Evolutionary conservation across 2,113 vertebrate genomes (phyloP), one percentile per base, ranked within the genome.

Genomic region (Terrapene triunguis): DNA sequence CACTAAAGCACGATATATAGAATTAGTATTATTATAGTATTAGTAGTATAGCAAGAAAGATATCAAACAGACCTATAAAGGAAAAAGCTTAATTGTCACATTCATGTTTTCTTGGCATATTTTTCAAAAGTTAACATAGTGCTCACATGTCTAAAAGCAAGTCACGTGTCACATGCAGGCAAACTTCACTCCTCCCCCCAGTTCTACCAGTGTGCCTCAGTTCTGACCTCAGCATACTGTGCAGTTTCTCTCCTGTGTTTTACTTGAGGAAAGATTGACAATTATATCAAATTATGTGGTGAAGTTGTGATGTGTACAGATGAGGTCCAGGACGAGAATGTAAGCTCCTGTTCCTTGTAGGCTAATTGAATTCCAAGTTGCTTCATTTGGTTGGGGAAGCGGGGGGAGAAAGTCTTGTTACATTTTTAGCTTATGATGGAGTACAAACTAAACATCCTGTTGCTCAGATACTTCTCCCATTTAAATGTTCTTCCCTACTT

Each of bases 231-330:
- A 74, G 27, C 48, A 65, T 57, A 62, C 5, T 51, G 74, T 47
- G 12, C 42, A 27, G 74, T 27, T 78, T 78, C 42, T 47, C 24
- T 78, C 42, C 13, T 29, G 74, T 29, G 44, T 78, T 44, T 78
- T 13, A 47, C 74, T 47, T 78, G 74, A 78, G 74, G 42, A 44
- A 14, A 44, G 74, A 44, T 6, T 29, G 74, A 14, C 42, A 16
- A 27, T 44, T 78, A 44, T 76, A 44, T 25, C 42, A 47, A 78
- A 44, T 47, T 78, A 47, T 78, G n/a, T 27, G 13, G 74, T 47
- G 76, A 48, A n/a, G 12, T 0, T 3, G 25, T 0, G 1, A 0
- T 35, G 17, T 84, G 53, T 85, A 92, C 87, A 0, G 0, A 72
- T 38, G 42, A 42, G 27, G 29, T 51, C 78, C 35, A 55, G 24